Evolutionary conservation across 2,888 invertebrate genomes (phyloP), one percentile per base, ranked within the genome.

Genomic region (Chaitophorus viminalis): DNA sequence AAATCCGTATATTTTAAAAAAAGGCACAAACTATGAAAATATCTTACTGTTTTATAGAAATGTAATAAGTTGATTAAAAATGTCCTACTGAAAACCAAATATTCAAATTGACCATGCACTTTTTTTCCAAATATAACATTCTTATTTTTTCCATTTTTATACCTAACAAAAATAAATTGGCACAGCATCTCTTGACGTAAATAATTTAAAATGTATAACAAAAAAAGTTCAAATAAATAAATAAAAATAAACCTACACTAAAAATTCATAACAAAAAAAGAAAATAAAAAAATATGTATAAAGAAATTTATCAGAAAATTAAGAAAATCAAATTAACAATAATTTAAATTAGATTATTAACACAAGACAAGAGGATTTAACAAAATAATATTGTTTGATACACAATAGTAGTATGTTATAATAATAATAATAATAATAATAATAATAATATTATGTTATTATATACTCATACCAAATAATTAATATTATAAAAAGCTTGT

Each of bases 151-250:
- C 1, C 65, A 70, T 8, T 31, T 75, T 31, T 70, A 31, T 31
- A 60, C 31, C 52, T 39, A 33, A 74, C 21, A 75, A 87, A 86
- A 54, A 86, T 54, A 78, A 81, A 81, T 87, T 87, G 87, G 87
- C 87, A 87, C 87, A 81, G 79, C 36, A 81, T 60, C 65, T 79
- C 81, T 65, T 60, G 5, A 87, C 60, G 75, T 87, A 87, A 87
- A 87, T 81, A 87, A 87, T 87, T 87, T 87, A 81, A 86, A 87
- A 78, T n/a, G n/a, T 81, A 75, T 81, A 87, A 81, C 87, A 75
- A 86, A 86, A 86, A 68, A 75, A 78, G 54, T 11, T n/a, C 1
- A 76, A 86, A 77, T 72, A 86, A 86, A 79, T 79, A 72, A 87
- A 81, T 87, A 87, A 65, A 87, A 87, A 65, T 81, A 74, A 39